Evolutionary conservation across 2,797 vertebrate genomes (phyloP).

Genomic region (Sarcoramphus papa): DNA sequence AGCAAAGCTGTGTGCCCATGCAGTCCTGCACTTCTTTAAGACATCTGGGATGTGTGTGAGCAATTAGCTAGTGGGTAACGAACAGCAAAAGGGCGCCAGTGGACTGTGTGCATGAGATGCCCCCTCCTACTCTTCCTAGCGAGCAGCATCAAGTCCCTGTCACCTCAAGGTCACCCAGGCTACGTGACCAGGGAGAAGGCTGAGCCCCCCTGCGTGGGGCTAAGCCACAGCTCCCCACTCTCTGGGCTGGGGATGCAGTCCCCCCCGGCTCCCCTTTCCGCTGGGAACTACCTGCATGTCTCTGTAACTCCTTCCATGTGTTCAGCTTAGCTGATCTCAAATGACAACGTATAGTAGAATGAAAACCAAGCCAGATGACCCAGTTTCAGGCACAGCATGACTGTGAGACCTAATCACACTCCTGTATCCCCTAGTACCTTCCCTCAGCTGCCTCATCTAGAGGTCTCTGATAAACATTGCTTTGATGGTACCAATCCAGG

Average conservation of each 20-base stretch:
- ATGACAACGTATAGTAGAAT: neutral
- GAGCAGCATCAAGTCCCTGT: neutral
- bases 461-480: neutral
- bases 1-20: neutral
- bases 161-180: neutral
- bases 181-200: neutral
- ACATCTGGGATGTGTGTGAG: neutral
- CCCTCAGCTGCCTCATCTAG: neutral
- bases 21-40: neutral
- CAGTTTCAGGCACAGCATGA: neutral
- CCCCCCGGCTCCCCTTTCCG: neutral
- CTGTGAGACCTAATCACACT: neutral
- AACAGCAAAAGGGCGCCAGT: neutral
- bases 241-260: neutral
- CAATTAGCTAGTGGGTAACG: neutral
- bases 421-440: neutral
- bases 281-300: neutral
- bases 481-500: neutral
- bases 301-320: neutral
- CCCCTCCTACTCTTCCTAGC: neutral
- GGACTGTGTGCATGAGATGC: neutral
- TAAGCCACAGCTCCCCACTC: neutral
- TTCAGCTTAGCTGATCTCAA: neutral
- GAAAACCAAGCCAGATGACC: neutral
- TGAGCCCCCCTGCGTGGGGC: neutral